phyloP scores from a whole-genome alignment of 2,113 vertebrate genomes.

The Peucedramus taeniatus region DNA sequence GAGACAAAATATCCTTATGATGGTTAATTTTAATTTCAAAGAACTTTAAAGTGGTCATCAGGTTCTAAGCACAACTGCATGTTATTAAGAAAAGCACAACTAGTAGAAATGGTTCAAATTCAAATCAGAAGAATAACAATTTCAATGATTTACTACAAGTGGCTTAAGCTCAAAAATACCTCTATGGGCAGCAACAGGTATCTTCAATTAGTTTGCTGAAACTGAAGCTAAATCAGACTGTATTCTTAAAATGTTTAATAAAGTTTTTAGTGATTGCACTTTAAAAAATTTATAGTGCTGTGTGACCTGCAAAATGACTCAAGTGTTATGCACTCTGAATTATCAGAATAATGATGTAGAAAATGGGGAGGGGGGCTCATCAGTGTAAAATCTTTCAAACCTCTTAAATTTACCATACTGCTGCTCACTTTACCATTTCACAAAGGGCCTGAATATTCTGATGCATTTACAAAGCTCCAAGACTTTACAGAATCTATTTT shows the following conservation, averaged over 20 bases:
- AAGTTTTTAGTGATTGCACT: not conserved
- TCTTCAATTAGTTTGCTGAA: not conserved
- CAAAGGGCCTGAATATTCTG: not conserved
- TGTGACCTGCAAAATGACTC: rapidly evolving
- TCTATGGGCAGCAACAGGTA: not conserved
- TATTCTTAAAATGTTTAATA: not conserved
- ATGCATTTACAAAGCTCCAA: not conserved
- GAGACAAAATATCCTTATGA: not conserved
- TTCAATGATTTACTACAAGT: not conserved
- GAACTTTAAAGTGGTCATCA: not conserved
- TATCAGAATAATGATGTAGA: not conserved
- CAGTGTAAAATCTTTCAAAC: not conserved
- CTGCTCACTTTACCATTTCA: not conserved
- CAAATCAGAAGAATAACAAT: not conserved
- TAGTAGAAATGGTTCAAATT: not conserved
- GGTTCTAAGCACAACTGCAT: not conserved
- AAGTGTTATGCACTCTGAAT: not conserved
- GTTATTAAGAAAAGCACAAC: not conserved
- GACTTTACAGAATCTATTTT: not conserved
- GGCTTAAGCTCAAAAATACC: not conserved
- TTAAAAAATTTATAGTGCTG: not conserved
- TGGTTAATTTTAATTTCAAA: not conserved
- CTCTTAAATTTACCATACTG: not conserved
- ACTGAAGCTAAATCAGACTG: not conserved
- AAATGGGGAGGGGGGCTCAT: not conserved